Conservation (phyloP, 2,888 invertebrate genomes). For the Standfussiana lucernea region DNA sequence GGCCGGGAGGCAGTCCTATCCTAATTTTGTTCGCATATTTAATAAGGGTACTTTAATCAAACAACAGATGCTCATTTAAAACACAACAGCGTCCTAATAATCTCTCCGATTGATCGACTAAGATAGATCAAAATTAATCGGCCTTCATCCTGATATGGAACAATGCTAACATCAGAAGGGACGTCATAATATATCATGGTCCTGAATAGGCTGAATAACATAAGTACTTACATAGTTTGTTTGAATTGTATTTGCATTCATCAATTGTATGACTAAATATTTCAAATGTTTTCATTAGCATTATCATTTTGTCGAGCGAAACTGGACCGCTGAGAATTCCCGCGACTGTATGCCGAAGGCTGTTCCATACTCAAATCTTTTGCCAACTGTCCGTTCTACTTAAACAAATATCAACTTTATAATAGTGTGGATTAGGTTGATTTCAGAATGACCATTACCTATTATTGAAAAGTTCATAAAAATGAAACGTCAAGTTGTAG, state of each 20-base stretch:
- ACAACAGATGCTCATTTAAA: background rate
- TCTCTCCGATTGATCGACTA: conserved; percentile 20
- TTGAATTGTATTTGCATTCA: conserved; percentile 13
- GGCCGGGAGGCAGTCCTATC: background rate
- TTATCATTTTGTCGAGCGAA: background rate
- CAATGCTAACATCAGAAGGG: conserved; percentile 34
- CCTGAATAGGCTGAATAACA: conserved; percentile 21
- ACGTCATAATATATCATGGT: conserved; percentile 39
- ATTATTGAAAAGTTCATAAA: background rate
- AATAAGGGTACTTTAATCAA: background rate
- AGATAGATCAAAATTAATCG: conserved; percentile 6
- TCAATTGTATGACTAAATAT: background rate
- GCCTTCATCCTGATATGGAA: conserved; percentile 21
- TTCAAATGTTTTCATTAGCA: background rate
- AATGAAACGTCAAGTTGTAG: background rate
- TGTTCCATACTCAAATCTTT: too few relatives aligned
- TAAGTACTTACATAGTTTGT: background rate
- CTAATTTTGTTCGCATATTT: background rate
- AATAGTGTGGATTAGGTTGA: too few relatives aligned
- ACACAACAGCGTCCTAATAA: background rate
- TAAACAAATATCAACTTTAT: background rate
- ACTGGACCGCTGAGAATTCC: background rate
- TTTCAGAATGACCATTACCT: background rate
- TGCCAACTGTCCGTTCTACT: background rate
- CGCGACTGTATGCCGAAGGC: too few relatives aligned